Evolutionary conservation across 2,888 invertebrate genomes (phyloP), one percentile per base, ranked within the genome.

Genomic region (Osmoderma eremita): DNA sequence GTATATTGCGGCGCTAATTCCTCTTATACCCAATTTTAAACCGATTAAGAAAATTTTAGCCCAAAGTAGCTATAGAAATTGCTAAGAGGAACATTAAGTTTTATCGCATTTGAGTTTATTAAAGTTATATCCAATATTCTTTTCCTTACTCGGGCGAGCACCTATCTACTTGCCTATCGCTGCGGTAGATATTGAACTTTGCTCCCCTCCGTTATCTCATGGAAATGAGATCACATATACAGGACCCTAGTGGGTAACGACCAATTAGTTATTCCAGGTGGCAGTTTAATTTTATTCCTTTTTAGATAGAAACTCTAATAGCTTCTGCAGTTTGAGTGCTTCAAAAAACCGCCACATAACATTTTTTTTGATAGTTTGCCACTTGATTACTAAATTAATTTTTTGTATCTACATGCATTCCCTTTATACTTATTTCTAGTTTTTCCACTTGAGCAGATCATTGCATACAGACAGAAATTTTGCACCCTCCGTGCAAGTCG

Each of bases 41-140:
- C 78, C 80, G 80, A 81, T 81, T 80, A 81, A 78, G 80, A 78
- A 79, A 78, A 80, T 80, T 78, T 77, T 78, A 78, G 76, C 75
- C 77, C 70, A 74, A 78, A 77, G 74, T 74, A 75, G 74, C 75
- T 76, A 74, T 74, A 75, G 75, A 73, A 75, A 75, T 71, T 70
- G 71, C 71, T 61, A 68, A 63, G 69, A 68, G 69, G 65, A 65
- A 68, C 69, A 72, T 70, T 72, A 71, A 70, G 69, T 72, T 73
- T 73, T 71, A 73, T 72, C 70, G 70, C 70, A 67, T 70, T 70
- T 68, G 66, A 70, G 67, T 72, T 73, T 73, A 73, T 72, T 72
- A 73, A 70, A 72, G 68, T 72, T 71, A 72, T 69, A 71, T 71
- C 69, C 70, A 69, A 71, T 72, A 72, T 70, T 69, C 69, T 72